These are phyloP conservation scores for Rachycentron canadum DNA, from an alignment of 2,797 vertebrate species.

Conservation along the genomic window DNA sequence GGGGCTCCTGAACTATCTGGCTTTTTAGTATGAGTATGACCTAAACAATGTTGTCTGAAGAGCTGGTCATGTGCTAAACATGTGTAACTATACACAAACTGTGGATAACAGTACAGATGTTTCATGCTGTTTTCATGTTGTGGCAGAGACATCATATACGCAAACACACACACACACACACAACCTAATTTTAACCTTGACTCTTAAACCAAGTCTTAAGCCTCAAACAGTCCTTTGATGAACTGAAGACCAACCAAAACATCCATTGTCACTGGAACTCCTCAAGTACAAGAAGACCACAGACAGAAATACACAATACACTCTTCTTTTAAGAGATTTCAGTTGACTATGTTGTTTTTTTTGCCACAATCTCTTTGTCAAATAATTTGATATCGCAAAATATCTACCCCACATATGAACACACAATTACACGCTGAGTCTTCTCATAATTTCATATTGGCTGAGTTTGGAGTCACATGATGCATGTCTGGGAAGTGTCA, in stretches of 20 bases:
- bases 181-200: not conserved
- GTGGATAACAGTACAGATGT: constrained; percentile 4
- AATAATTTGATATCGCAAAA: not conserved
- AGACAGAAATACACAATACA: not conserved
- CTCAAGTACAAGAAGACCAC: not conserved
- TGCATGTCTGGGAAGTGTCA: not conserved
- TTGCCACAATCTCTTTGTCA: not conserved
- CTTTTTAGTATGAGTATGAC: constrained; percentile 50
- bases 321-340: not conserved
- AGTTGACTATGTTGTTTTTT: not conserved
- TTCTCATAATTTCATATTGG: not conserved
- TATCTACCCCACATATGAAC: not conserved
- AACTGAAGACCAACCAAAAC: not conserved
- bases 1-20: constrained; percentile 17
- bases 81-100: constrained; percentile 30
- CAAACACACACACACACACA: not conserved
- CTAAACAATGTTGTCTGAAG: constrained; percentile 36
- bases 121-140: not conserved
- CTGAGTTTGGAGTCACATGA: too few species aligned
- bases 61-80: constrained; percentile 57
- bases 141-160: not conserved
- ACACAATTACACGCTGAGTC: not conserved
- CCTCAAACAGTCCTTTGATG: constrained; percentile 9
- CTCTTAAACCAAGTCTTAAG: not conserved
- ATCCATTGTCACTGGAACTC: not conserved